Conservation (phyloP, 1,140 invertebrate species). For the Grapholita molesta region DNA sequence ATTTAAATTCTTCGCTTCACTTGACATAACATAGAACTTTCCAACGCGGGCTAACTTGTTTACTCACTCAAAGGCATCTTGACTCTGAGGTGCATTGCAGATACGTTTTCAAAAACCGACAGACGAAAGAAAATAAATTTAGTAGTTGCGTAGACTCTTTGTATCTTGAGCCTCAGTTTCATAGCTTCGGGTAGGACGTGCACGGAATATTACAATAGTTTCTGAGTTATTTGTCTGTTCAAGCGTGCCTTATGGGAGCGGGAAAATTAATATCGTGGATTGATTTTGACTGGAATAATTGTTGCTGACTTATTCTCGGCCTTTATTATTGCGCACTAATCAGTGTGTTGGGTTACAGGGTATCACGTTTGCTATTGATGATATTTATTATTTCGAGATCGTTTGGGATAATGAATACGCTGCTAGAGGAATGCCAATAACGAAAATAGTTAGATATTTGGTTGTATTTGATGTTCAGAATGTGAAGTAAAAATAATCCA, state of each 20-base stretch:
- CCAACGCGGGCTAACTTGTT: conserved; percentile 21
- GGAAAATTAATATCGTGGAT: conserved; percentile 28
- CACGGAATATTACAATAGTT: conserved; percentile 27
- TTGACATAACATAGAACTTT: conserved; percentile 23
- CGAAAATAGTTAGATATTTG: not conserved
- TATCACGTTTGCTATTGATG: not conserved
- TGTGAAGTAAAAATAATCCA: too few relatives aligned
- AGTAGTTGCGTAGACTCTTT: conserved; percentile 21
- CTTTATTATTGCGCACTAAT: not conserved
- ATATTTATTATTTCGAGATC: conserved; percentile 3
- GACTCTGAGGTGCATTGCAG: conserved; percentile 7
- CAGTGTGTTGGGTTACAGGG: not conserved
- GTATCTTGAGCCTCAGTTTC: conserved; percentile 20
- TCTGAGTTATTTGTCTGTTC: conserved; percentile 29
- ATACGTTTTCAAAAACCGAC: conserved; percentile 8
- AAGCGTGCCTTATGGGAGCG: conserved; percentile 18
- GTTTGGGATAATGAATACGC: not conserved
- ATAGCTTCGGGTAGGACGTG: conserved; percentile 24
- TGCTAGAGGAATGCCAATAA: not conserved
- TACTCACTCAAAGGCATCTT: conserved; percentile 22
- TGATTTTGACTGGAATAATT: conserved; percentile 27
- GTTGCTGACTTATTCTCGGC: conserved; percentile 4
- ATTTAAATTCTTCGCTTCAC: conserved; percentile 28
- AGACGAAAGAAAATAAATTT: conserved; percentile 11
- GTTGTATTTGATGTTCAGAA: not conserved